Base-by-base conservation (phyloP, 2,113 vertebrate species). In the Saguinus imperator region DNA sequence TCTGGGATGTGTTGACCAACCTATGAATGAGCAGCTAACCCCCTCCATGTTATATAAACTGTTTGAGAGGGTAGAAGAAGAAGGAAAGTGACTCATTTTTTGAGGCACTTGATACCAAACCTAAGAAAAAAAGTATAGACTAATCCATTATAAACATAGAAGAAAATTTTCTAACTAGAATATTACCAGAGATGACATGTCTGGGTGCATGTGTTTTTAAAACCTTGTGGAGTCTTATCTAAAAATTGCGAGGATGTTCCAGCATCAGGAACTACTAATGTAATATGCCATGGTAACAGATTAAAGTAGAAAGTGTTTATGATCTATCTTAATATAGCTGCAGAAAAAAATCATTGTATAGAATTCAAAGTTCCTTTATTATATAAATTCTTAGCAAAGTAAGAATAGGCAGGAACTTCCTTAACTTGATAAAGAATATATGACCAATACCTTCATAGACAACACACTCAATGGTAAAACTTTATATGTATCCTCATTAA, bases 261-360 rank as follows among this genome's bases (percentile, higher is more conserved):
- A 2, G 21, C 57, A 58, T 58, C 20, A 58, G 57, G 57, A 58
- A 58, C 57, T 58, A 58, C 20, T 58, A 58, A 58, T 58, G 20
- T 58, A 58, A 58, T 58, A 58, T 58, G 57, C 17, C 57, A 58
- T 58, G 21, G 57, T 58, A 23, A 58, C 57, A 82, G 8, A 76
- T 70, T 76, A 88, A 95, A 83, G 52, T 55, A 76, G 37, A 48
- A 68, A 88, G 55, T 37, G 8, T 45, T 55, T 76, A 76, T 68
- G 55, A 75, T 88, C 17, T 52, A 64, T 92, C 61, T 82, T 57
- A 81, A 35, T 89, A 23, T 8, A 84, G 20, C 72, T 52, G 35
- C 32, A 84, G n/a, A 57, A 70, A 66, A 70, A 95, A 77, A 70
- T 87, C 57, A 89, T 85, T 89, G 70, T 72, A 72, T 80, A 50